Conservation (phyloP, 2,797 vertebrate genomes). For the Cyclura pinguis region DNA sequence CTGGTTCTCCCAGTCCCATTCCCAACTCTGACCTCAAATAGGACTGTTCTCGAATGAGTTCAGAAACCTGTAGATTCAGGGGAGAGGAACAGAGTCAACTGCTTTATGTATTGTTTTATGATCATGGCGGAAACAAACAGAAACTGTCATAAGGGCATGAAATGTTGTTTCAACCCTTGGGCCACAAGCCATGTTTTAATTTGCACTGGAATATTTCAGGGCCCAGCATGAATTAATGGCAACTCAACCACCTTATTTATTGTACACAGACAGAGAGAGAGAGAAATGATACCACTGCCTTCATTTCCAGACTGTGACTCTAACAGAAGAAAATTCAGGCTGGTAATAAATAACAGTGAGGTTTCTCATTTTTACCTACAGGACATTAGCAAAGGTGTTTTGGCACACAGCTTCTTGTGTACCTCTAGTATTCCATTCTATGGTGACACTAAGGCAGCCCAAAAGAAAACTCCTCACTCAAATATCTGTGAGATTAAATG, state of each 20-base stretch:
- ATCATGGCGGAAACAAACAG: not conserved
- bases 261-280: not conserved
- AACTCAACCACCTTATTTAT: not conserved
- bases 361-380: not conserved
- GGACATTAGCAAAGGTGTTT: not conserved
- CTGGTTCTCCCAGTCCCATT: conserved; percentile 81
- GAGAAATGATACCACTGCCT: not conserved
- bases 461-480: too few relatives aligned
- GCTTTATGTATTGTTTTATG: not conserved
- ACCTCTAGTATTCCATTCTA: too few relatives aligned
- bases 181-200: not conserved
- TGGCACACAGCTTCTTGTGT: not conserved
- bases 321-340: not conserved
- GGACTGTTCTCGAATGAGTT: conserved; percentile 93
- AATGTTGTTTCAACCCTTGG: not conserved
- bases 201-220: not conserved
- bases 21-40: conserved; percentile 90
- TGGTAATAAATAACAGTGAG: not conserved
- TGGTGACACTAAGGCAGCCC: too few relatives aligned
- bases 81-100: not conserved
- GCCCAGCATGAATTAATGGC: not conserved
- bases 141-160: not conserved
- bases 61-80: conserved; percentile 85
- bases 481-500: too few relatives aligned
- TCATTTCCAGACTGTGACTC: not conserved